Evolutionary conservation across 2,888 invertebrate genomes (phyloP).

Genomic region (Brachyopa scutellaris): DNA sequence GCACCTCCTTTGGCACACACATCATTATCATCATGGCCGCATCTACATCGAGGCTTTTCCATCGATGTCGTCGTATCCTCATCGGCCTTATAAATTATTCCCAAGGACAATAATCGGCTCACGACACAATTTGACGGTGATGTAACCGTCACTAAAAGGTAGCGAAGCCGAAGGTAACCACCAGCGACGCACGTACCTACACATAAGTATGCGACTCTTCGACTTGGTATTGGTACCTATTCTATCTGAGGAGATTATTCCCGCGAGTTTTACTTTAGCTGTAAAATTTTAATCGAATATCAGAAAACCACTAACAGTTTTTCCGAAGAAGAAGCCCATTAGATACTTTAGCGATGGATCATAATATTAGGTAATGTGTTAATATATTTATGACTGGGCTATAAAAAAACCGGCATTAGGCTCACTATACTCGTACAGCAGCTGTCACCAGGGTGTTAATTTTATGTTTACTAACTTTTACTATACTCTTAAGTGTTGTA

Average conservation of each 20-base stretch:
- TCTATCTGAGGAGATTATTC: conserved; percentile 25
- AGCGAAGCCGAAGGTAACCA: conserved; percentile 7
- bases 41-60: no score
- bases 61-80: not conserved
- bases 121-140: conserved; percentile 44
- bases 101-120: conserved; percentile 52
- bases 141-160: conserved; percentile 18
- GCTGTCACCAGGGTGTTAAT: conserved; percentile 1
- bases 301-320: conserved; percentile 43
- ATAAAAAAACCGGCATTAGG: not conserved
- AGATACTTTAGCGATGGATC: conserved; percentile 19
- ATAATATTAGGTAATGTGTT: conserved; percentile 21
- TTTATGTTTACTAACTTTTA: not conserved
- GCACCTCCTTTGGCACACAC: no score
- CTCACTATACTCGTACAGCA: no score
- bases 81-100: conserved; percentile 49
- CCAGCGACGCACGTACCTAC: not conserved
- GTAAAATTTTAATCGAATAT: conserved; percentile 56
- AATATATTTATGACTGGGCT: conserved; percentile 8
- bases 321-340: not conserved
- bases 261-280: conserved; percentile 8
- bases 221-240: no score
- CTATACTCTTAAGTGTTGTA: not conserved
- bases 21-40: not conserved
- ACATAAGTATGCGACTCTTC: no score